Evolutionary conservation across 1,140 invertebrate genomes (phyloP).

Genomic region (Euura lappo): DNA sequence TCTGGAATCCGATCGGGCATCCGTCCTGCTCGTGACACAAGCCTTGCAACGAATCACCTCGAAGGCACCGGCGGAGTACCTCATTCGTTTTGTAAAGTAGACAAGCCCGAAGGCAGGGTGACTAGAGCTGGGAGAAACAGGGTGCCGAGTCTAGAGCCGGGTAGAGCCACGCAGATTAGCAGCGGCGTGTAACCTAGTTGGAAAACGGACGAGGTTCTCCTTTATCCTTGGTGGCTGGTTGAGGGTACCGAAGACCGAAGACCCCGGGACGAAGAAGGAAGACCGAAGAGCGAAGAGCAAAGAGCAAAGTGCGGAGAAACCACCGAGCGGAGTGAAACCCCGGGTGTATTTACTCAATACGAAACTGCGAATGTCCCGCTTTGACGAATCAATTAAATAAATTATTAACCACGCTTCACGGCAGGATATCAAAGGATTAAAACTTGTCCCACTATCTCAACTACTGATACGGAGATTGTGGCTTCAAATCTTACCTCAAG

Average conservation of each 20-base stretch:
- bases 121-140: constrained; percentile 1
- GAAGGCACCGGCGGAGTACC: constrained; percentile 1
- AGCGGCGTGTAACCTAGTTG: constrained; percentile 3
- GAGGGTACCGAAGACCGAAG: neutral
- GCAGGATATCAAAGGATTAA: neutral
- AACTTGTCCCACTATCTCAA: neutral
- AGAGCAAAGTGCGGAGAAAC: neutral
- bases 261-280: neutral
- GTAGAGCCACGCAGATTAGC: constrained; percentile 4
- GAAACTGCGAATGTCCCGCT: neutral
- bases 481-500: too few relatives aligned
- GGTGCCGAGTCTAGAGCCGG: neutral
- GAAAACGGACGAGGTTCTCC: constrained; percentile 2
- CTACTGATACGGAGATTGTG: neutral
- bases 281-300: neutral
- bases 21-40: neutral
- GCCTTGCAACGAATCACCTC: constrained; percentile 3
- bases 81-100: constrained; percentile 7
- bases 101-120: neutral
- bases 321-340: neutral
- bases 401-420: neutral
- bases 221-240: constrained; percentile 4
- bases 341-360: neutral
- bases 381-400: neutral
- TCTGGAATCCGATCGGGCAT: neutral